Evolutionary conservation across 2,113 vertebrate genomes (phyloP), one percentile per base, ranked within the genome.

Genomic region (Epinephelus cyanopodus): DNA sequence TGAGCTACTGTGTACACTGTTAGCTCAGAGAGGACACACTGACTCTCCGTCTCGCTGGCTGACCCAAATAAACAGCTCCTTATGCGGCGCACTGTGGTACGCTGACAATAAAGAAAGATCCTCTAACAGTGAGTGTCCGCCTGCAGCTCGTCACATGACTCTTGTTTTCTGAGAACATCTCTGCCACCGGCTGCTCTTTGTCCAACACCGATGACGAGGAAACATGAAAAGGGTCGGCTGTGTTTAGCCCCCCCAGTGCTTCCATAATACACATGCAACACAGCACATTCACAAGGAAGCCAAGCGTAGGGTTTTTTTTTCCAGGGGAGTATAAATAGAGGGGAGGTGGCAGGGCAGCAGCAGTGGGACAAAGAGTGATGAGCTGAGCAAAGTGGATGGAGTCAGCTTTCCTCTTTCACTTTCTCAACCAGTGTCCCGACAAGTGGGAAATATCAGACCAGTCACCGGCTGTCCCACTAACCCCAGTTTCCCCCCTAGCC

Each of bases 41-140:
- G 42, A 18, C 58, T 75, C 76, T 72, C 53, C 72, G 21, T 78
- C 69, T 57, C 63, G 21, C 74, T 8, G 66, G 19, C 0, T 89
- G 90, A 91, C 89, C 89, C 89, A 89, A 61, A 91, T 82, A 89
- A 91, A 87, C 87, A 87, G 74, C 73, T 81, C 76, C 86, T 80
- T 80, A 63, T 79, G 64, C 7, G n/a, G 83, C 52, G 9, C 21
- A 3, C 37, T 0, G 56, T 13, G 19, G 17, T 27, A 3, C 52
- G 1, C 74, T 5, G 37, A 81, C 89, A 87, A 78, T 83, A 50
- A 62, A 85, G 68, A 74, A 56, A 63, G 74, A 45, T 53, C 58
- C 69, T 60, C 56, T 42, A 2, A 79, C 61, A 48, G 81, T 3
- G 54, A 39, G 58, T 0, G 69, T 50, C 48, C 8, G 74, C 85